phyloP scores from a whole-genome alignment of 2,888 invertebrate genomes.

The Camptogramma bilineatum region DNA sequence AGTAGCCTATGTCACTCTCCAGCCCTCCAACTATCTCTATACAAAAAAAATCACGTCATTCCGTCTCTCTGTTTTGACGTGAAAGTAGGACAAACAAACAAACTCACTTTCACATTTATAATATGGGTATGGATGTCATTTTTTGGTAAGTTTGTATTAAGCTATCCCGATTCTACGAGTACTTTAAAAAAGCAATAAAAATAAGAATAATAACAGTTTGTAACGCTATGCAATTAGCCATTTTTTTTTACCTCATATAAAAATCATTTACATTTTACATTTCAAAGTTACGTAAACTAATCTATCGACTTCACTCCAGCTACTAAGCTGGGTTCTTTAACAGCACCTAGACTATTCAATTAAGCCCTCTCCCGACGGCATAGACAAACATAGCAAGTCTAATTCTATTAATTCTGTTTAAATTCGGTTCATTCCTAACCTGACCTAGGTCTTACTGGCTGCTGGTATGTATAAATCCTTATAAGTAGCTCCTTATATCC shows the following conservation, averaged over 20 bases:
- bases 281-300: slow-evolving; percentile 7
- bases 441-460: slow-evolving; percentile 8
- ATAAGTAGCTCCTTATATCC: background rate
- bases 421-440: slow-evolving; percentile 23
- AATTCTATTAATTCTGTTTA: slow-evolving; percentile 28
- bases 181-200: too few species aligned
- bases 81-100: too few species aligned
- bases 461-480: background rate
- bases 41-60: too few species aligned
- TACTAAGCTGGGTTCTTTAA: slow-evolving; percentile 22
- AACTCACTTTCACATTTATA: too few species aligned
- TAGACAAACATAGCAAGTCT: slow-evolving; percentile 33
- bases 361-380: slow-evolving; percentile 24
- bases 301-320: slow-evolving; percentile 3
- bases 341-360: slow-evolving; percentile 31
- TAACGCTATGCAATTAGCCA: too few species aligned
- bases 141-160: too few species aligned
- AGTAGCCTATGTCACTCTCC: too few species aligned
- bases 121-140: too few species aligned
- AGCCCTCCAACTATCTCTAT: too few species aligned
- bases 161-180: too few species aligned
- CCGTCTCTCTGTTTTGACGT: too few species aligned
- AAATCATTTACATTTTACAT: background rate
- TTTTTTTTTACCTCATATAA: background rate
- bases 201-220: too few species aligned